phyloP scores from a whole-genome alignment of 2,797 vertebrate genomes.

The Parotocinclus haroldoi region DNA sequence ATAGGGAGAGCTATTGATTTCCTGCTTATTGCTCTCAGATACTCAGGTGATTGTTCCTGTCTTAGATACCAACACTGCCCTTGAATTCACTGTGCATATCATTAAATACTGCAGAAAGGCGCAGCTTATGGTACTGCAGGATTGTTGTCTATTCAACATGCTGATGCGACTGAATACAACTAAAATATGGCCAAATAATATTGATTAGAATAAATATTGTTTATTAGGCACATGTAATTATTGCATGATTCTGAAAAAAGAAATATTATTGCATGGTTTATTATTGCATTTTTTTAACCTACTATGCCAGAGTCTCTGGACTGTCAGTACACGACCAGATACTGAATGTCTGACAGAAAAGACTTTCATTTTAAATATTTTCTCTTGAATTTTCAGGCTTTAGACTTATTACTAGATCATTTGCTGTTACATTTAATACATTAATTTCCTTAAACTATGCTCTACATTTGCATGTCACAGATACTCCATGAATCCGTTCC shows the following conservation, averaged over 20 bases:
- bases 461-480: too few species aligned
- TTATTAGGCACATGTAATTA: conserved; percentile 1
- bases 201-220: too few species aligned
- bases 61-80: conserved; percentile 12
- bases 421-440: too few species aligned
- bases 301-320: not conserved
- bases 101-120: not conserved
- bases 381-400: too few species aligned
- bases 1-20: conserved; percentile 47
- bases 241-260: not conserved
- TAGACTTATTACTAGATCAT: too few species aligned
- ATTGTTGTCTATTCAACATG: not conserved
- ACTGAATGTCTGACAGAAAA: not conserved
- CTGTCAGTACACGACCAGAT: not conserved
- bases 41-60: conserved; percentile 42
- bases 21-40: conserved; percentile 34
- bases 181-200: too few species aligned
- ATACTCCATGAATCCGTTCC: too few species aligned
- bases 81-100: not conserved
- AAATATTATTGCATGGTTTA: not conserved
- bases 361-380: not conserved
- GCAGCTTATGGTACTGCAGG: not conserved
- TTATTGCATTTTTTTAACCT: not conserved
- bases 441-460: too few species aligned
- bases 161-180: conserved; percentile 3